Conservation (phyloP, 2,888 invertebrate species). For the Laspeyria flexula region DNA sequence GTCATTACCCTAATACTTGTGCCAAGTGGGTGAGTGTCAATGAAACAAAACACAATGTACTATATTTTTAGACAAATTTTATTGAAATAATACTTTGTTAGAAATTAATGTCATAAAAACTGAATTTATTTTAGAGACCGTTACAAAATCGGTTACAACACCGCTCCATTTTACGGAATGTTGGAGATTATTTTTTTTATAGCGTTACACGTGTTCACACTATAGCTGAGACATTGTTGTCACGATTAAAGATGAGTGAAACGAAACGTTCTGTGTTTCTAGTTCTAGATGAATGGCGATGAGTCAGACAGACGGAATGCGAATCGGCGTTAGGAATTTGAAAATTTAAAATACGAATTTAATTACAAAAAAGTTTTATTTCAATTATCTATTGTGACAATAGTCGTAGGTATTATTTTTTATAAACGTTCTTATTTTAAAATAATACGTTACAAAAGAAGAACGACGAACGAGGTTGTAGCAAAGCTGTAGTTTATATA, state of each 20-base stretch:
- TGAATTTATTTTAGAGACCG: conserved; percentile 42
- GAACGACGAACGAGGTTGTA: too few relatives aligned
- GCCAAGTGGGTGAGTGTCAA: conserved; percentile 84
- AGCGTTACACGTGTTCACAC: conserved; percentile 46
- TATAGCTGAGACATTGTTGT: conserved; percentile 53
- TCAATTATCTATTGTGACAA: conserved; percentile 2
- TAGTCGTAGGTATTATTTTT: background rate
- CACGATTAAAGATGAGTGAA: conserved; percentile 53
- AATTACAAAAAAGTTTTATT: background rate
- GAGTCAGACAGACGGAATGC: conserved; percentile 21
- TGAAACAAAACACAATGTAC: conserved; percentile 53
- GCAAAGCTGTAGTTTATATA: background rate
- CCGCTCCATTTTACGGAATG: conserved; percentile 52
- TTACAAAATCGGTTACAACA: conserved; percentile 50
- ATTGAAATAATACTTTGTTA: conserved; percentile 40
- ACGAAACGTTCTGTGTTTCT: conserved; percentile 39
- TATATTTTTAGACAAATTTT: conserved; percentile 47
- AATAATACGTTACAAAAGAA: too few relatives aligned
- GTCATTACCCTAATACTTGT: conserved; percentile 49
- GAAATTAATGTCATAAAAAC: conserved; percentile 51
- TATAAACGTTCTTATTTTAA: background rate
- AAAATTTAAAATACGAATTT: conserved; percentile 14
- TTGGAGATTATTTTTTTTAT: conserved; percentile 47
- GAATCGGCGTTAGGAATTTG: conserved; percentile 17
- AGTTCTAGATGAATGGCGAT: conserved; percentile 30